Percentiles rank a stretch among this genome's conserved stretches.
Evolutionary conservation across 2,888 invertebrate genomes (phyloP).

Genomic region (Ethmia dodecea): DNA sequence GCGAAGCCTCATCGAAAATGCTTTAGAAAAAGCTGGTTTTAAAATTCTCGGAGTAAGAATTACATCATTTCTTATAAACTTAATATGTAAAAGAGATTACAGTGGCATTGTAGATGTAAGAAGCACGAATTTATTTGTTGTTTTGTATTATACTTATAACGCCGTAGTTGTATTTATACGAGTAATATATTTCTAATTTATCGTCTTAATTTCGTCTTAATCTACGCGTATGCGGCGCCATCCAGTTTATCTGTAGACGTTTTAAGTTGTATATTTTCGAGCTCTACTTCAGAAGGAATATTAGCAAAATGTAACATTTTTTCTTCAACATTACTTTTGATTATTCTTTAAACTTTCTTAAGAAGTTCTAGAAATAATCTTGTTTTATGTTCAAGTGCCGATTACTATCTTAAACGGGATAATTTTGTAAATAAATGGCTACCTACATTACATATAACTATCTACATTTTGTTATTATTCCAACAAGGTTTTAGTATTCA

Average conservation of each 20-base stretch:
- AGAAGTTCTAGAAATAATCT: too few relatives aligned
- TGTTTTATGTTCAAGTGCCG: too few relatives aligned
- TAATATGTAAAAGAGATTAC: constrained; percentile 34
- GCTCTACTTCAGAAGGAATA: too few relatives aligned
- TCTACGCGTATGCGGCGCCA: constrained; percentile 42
- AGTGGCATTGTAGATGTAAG: constrained; percentile 67
- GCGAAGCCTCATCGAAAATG: constrained; percentile 42
- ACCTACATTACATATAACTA: too few relatives aligned
- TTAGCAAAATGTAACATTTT: constrained; percentile 16
- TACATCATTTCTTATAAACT: constrained; percentile 29
- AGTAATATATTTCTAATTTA: constrained; percentile 63
- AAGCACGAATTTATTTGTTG: constrained; percentile 76
- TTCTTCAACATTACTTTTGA: too few relatives aligned
- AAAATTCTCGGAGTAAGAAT: constrained; percentile 26
- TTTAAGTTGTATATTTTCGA: too few relatives aligned
- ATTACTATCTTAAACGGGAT: too few relatives aligned
- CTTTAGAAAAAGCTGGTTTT: constrained; percentile 27
- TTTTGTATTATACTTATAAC: constrained; percentile 62
- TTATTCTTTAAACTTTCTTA: too few relatives aligned
- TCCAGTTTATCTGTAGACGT: constrained; percentile 38
- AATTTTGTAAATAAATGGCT: too few relatives aligned
- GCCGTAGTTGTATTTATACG: constrained; percentile 52
- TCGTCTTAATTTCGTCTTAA: constrained; percentile 31
- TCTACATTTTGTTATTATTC: too few relatives aligned
- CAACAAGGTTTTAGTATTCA: too few relatives aligned